phyloP scores from a whole-genome alignment of 1,140 invertebrate genomes.

The Probaryconus sp. region DNA sequence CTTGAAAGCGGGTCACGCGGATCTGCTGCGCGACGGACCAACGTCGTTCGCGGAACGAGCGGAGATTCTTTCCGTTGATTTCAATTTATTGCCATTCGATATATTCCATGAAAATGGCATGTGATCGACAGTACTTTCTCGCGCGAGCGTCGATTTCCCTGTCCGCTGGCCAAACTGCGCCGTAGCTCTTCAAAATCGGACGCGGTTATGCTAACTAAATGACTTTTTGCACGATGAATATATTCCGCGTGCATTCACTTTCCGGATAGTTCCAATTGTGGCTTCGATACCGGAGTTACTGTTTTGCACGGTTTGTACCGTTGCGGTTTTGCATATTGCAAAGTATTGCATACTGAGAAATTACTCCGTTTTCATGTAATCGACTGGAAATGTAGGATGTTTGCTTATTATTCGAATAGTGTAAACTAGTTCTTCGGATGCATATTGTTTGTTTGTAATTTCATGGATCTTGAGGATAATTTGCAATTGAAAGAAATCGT shows the following conservation, averaged over 20 bases:
- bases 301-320: no score
- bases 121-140: conserved; percentile 42
- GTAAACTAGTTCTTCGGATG: no score
- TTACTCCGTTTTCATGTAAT: no score
- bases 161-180: conserved; percentile 10
- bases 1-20: conserved; percentile 55
- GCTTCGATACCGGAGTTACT: no score
- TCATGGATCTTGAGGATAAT: no score
- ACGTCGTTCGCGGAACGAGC: conserved; percentile 1
- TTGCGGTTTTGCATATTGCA: no score
- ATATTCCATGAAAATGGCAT: conserved; percentile 29
- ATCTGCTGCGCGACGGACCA: conserved; percentile 20
- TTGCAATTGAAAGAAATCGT: no score
- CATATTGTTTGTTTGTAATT: no score
- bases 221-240: conserved; percentile 32
- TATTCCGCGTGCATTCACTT: conserved; percentile 30
- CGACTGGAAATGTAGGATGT: no score
- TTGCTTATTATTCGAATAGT: no score
- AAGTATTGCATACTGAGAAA: no score
- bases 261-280: conserved; percentile 10
- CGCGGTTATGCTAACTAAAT: conserved; percentile 30
- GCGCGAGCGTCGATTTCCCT: conserved; percentile 45
- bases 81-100: conserved; percentile 16
- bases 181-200: conserved; percentile 14
- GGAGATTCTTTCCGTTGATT: conserved; percentile 31